Percentiles rank a stretch among this genome's conserved stretches.
These are phyloP conservation scores for Carcina quercana DNA, from an alignment of 2,888 invertebrate species.

Conservation along the genomic window DNA sequence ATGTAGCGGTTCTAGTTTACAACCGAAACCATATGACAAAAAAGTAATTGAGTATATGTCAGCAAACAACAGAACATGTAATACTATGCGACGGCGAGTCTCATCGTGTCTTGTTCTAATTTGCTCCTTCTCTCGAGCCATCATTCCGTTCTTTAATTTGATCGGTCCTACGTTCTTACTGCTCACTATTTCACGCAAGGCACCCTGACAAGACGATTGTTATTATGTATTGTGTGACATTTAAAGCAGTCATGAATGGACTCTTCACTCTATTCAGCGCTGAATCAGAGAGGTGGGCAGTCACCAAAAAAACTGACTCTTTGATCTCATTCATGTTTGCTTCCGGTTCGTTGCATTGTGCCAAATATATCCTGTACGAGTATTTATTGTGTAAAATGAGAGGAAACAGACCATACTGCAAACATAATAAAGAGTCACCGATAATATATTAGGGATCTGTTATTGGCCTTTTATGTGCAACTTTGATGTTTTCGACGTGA, in stretches of 20 bases:
- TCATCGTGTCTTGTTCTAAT: no score
- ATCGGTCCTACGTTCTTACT: no score
- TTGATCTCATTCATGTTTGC: constrained; percentile 28
- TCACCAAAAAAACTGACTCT: constrained; percentile 26
- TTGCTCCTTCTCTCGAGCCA: no score
- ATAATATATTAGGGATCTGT: constrained; percentile 12
- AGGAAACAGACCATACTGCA: constrained; percentile 24
- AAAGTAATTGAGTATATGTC: no score
- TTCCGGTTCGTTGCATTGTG: constrained; percentile 38
- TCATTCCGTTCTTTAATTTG: no score
- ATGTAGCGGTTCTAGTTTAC: no score
- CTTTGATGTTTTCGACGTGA: constrained; percentile 22
- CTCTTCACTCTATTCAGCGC: constrained; percentile 23
- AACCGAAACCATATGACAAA: no score
- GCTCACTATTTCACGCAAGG: no score
- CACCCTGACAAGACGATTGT: no score
- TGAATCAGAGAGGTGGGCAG: constrained; percentile 12
- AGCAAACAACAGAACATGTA: no score
- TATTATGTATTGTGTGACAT: constrained; percentile 34
- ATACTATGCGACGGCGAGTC: no score
- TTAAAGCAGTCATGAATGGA: constrained; percentile 33
- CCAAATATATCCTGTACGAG: constrained; percentile 7
- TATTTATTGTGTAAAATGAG: constrained; percentile 20
- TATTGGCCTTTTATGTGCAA: constrained; percentile 7
- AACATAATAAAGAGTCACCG: constrained; percentile 16